Percentiles rank a stretch among this genome's conserved stretches.
Conservation (phyloP, 2,797 vertebrate genomes). For the Silurus aristotelis region DNA sequence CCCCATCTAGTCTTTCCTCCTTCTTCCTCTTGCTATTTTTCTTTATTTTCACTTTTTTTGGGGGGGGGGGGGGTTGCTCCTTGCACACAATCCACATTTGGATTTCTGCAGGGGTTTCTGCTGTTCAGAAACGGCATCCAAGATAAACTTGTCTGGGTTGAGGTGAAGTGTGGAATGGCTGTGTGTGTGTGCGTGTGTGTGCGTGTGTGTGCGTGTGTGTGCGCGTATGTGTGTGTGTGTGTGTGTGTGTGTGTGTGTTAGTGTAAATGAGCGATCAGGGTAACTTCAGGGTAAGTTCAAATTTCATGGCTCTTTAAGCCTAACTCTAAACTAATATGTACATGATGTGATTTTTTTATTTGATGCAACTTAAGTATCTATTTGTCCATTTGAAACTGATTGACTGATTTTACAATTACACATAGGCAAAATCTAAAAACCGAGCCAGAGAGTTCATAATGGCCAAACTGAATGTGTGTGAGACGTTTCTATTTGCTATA, state of each 20-base stretch:
- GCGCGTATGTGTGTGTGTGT: no score
- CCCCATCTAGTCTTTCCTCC: slow-evolving; percentile 57
- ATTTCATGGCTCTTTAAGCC: slow-evolving; percentile 22
- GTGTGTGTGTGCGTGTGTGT: slow-evolving; percentile 56
- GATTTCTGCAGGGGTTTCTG: slow-evolving; percentile 49
- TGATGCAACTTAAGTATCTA: slow-evolving; percentile 21
- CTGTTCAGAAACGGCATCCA: slow-evolving; percentile 54
- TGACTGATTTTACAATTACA: slow-evolving; percentile 15
- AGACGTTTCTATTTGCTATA: slow-evolving; percentile 14
- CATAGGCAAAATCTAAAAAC: slow-evolving; percentile 22
- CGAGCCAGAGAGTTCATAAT: slow-evolving; percentile 15
- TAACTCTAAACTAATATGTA: slow-evolving; percentile 24
- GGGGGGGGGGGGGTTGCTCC: slow-evolving; percentile 30
- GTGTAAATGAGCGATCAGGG: slow-evolving; percentile 53
- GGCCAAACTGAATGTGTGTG: slow-evolving; percentile 11
- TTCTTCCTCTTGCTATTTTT: slow-evolving; percentile 56
- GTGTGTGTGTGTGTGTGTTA: slow-evolving; percentile 49
- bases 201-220: slow-evolving; percentile 13
- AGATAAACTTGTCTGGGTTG: slow-evolving; percentile 50
- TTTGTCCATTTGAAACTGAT: background rate
- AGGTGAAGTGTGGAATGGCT: slow-evolving; percentile 53
- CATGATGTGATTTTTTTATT: slow-evolving; percentile 51
- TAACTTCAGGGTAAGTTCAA: slow-evolving; percentile 22
- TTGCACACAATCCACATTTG: slow-evolving; percentile 57
- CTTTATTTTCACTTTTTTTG: slow-evolving; percentile 39